Evolutionary conservation across 2,113 vertebrate genomes (phyloP), one percentile per base, ranked within the genome.

Genomic region (Megalops atlanticus): DNA sequence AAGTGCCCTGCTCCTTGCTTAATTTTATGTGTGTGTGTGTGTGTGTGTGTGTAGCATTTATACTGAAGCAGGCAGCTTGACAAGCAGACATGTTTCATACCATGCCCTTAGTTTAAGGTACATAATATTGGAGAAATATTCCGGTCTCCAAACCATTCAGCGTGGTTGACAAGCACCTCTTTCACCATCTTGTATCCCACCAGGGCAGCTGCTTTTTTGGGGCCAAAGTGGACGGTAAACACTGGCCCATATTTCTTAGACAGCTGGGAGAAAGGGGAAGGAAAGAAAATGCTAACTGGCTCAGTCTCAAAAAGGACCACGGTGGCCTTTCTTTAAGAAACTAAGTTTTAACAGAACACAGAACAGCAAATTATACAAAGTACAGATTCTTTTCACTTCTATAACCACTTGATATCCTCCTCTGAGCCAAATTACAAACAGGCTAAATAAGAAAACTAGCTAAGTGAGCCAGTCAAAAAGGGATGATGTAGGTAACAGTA

Each of bases 111-210:
- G 11, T 43, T 87, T 0, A 85, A 70, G 35, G 94, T 88, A 47
- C 84, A 71, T 79, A 94, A 94, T 68, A 95, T 86, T 0, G 94
- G 95, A 33, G 80, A 31, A 68, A 93, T 88, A 36, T 91, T 86
- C 77, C 95, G 86, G 33, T 94, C 92, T 84, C 93, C 94, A 90
- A 97, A 97, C 21, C 94, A 94, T 0, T 93, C 94, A 76, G 93
- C 92, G 0, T 92, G 80, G 84, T 85, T 88, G 71, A 93, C 88
- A 75, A 96, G 89, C 41, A 95, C 96, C 40, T 96, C 89, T 84
- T 91, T 95, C 81, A 97, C 93, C 7, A 92, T 79, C 80, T 94
- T 87, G 6, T 96, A 96, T 0, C 95, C 95, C 5, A 94, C 88
- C 74, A 97, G 86, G 0, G 96, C 92, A 75, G 96, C 93, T 0